Evolutionary conservation across 2,113 vertebrate genomes (phyloP).

Genomic region (Anhinga anhinga): DNA sequence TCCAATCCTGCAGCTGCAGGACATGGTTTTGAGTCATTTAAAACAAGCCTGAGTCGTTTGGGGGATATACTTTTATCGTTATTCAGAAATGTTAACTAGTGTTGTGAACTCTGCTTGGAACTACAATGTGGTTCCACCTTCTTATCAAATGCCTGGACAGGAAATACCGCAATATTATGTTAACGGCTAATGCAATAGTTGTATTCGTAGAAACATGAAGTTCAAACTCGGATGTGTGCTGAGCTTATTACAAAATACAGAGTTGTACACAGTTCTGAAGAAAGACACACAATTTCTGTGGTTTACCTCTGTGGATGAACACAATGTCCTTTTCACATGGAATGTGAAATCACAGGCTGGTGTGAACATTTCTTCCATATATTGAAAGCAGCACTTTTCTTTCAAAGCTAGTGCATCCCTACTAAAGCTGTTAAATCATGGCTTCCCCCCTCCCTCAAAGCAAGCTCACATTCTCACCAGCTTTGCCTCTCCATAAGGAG

Average conservation of each 20-base stretch:
- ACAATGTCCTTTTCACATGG: background rate
- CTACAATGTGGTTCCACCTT: background rate
- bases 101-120: background rate
- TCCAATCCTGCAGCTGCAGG: constrained; percentile 53
- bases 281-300: background rate
- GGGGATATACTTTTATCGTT: background rate
- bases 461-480: background rate
- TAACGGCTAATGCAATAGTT: background rate
- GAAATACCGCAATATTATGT: constrained; percentile 42
- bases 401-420: background rate
- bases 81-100: background rate
- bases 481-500: background rate
- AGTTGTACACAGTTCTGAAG: background rate
- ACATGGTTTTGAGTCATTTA: constrained; percentile 1
- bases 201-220: background rate
- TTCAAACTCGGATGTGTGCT: background rate
- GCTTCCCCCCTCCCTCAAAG: background rate
- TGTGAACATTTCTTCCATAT: background rate
- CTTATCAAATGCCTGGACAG: background rate
- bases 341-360: background rate
- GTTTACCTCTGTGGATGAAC: background rate
- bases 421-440: background rate
- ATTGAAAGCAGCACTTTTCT: background rate
- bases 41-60: background rate
- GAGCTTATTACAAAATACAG: background rate